Evolutionary conservation across 2,888 invertebrate species (phyloP).

Genomic region (Herminia tarsipennalis): DNA sequence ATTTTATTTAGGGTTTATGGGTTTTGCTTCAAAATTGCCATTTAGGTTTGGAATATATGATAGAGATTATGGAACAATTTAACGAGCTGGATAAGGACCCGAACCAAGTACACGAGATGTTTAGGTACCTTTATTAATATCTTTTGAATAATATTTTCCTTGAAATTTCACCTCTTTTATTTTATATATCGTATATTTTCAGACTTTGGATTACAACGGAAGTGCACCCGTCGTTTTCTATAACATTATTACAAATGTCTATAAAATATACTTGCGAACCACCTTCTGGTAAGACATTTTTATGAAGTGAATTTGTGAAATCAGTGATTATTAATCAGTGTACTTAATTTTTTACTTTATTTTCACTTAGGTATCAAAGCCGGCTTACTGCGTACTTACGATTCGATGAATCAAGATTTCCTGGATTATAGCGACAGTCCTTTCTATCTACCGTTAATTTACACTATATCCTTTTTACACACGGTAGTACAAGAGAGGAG

Average conservation of each 20-base stretch:
- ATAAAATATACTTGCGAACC: constrained; percentile 96
- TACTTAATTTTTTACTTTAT: neutral
- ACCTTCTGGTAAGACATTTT: constrained; percentile 88
- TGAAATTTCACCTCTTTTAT: no score
- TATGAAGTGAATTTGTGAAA: no score
- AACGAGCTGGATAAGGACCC: constrained; percentile 86
- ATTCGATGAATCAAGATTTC: constrained; percentile 93
- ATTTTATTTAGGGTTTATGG: constrained; percentile 91
- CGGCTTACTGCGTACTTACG: constrained; percentile 93
- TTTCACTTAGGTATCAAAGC: constrained; percentile 89
- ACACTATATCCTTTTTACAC: constrained; percentile 94
- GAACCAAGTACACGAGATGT: constrained; percentile 68
- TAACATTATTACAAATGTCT: constrained; percentile 93
- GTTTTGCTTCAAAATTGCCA: constrained; percentile 95
- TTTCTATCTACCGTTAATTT: constrained; percentile 93
- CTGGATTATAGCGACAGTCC: constrained; percentile 92
- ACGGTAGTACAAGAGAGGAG: constrained; percentile 94
- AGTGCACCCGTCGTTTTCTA: constrained; percentile 91
- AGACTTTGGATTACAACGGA: constrained; percentile 96
- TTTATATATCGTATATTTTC: no score
- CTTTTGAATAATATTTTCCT: no score
- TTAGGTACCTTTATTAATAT: constrained; percentile 60
- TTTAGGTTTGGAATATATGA: constrained; percentile 94
- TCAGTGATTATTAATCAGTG: no score
- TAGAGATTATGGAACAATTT: constrained; percentile 89